These are phyloP conservation scores for Gambusia affinis DNA, from an alignment of 2,113 vertebrate genomes.

Conservation along the genomic window DNA sequence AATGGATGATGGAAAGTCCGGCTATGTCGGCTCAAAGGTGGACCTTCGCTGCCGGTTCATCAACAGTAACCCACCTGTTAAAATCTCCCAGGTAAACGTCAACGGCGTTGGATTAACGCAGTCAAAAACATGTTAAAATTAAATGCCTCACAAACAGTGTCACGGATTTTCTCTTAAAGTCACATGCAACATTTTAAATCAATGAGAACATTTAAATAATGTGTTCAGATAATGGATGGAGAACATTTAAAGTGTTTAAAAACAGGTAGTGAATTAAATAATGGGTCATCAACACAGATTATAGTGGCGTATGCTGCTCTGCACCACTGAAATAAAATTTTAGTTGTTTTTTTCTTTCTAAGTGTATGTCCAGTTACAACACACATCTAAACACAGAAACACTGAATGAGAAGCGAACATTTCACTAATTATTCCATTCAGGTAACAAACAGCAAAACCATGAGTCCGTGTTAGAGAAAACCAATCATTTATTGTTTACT, in stretches of 20 bases:
- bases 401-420: neutral
- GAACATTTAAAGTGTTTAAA: neutral
- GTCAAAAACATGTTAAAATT: neutral
- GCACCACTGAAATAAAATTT: neutral
- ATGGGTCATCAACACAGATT: too few relatives aligned
- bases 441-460: neutral
- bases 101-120: neutral
- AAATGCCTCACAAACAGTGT: neutral
- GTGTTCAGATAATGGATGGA: too few relatives aligned
- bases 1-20: constrained; percentile 89
- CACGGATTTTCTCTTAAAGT: neutral
- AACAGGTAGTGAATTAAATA: neutral
- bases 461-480: neutral
- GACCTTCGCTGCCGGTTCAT: constrained; percentile 91
- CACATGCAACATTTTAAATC: neutral
- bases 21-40: constrained; percentile 89
- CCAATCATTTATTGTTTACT: neutral
- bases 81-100: constrained; percentile 91
- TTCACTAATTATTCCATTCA: neutral
- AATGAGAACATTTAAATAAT: too few relatives aligned
- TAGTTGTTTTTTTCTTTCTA: neutral
- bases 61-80: constrained; percentile 88
- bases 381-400: neutral
- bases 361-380: neutral
- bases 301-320: neutral